phyloP scores from a whole-genome alignment of 2,888 invertebrate genomes.

The Platypus cylindrus region DNA sequence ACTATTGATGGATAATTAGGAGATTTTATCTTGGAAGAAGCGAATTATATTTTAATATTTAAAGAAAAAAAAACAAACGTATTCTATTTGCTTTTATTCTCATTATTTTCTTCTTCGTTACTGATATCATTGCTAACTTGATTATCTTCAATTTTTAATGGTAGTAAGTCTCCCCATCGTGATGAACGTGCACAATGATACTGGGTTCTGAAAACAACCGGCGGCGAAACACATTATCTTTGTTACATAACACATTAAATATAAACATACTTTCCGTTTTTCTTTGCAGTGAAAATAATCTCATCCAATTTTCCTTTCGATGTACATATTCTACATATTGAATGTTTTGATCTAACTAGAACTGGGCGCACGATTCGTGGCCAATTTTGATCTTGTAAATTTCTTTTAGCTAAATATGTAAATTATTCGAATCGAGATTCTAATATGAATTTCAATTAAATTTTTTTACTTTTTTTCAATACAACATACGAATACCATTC shows the following conservation, averaged over 20 bases:
- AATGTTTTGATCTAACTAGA: conserved; percentile 54
- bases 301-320: conserved; percentile 59
- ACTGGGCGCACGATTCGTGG: conserved; percentile 68
- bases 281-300: conserved; percentile 60
- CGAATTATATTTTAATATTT: no score
- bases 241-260: background rate
- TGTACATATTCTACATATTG: conserved; percentile 68
- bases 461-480: conserved; percentile 55
- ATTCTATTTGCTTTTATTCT: no score
- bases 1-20: no score
- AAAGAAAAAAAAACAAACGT: no score
- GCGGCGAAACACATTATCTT: background rate
- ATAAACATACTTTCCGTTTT: conserved; percentile 55
- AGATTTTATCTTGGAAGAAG: no score
- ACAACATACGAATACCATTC: conserved; percentile 71
- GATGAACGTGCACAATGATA: conserved; percentile 62
- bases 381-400: conserved; percentile 49
- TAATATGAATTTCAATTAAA: conserved; percentile 1
- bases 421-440: background rate
- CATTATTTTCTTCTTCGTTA: conserved; percentile 1
- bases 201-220: conserved; percentile 37
- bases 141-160: conserved; percentile 42
- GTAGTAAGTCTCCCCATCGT: conserved; percentile 71
- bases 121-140: no score
- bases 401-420: conserved; percentile 21